Conservation (phyloP, 2,113 vertebrate genomes). For the Eolophus roseicapilla region DNA sequence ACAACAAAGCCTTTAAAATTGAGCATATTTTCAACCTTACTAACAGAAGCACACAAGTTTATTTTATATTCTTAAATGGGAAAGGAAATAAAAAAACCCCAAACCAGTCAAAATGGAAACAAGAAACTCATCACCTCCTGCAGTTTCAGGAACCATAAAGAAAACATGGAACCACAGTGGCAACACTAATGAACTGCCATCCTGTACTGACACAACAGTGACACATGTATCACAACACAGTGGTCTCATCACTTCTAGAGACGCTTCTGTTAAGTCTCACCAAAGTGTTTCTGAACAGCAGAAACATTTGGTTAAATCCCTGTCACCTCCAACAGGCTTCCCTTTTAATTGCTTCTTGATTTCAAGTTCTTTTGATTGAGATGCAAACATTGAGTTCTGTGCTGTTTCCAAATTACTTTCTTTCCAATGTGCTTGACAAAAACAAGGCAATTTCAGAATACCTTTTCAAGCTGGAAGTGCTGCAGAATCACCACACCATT, state of each 20-base stretch:
- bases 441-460: not conserved
- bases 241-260: not conserved
- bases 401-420: not conserved
- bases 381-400: not conserved
- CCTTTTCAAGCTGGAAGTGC: not conserved
- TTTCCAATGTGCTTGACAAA: not conserved
- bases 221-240: not conserved
- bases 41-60: not conserved
- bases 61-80: not conserved
- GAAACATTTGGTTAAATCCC: not conserved
- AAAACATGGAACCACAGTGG: not conserved
- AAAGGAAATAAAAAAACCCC: accelerated
- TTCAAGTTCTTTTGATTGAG: not conserved
- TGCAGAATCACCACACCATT: not conserved
- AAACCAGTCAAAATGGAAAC: not conserved
- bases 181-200: not conserved
- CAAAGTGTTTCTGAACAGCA: not conserved
- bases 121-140: not conserved
- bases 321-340: not conserved
- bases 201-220: not conserved
- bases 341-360: not conserved
- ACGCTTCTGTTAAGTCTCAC: not conserved
- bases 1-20: not conserved
- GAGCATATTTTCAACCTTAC: not conserved
- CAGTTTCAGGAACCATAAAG: not conserved